Base-by-base conservation (phyloP, 1,140 invertebrate genomes). In the Drosophila eugracilis region DNA sequence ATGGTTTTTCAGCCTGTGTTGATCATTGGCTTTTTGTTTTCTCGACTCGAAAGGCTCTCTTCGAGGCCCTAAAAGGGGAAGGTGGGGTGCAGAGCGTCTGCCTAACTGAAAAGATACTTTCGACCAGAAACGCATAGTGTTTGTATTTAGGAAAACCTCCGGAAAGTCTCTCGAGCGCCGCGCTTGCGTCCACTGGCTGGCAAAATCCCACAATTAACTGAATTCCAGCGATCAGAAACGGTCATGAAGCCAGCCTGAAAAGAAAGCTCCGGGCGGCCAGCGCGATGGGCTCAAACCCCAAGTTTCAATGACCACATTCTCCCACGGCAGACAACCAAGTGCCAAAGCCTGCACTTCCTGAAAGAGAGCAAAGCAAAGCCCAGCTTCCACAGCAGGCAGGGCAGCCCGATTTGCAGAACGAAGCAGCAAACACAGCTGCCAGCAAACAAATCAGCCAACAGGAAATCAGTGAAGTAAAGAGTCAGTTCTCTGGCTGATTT, bases 1-100 rank as follows among this genome's bases (percentile, higher is more conserved):
- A 90, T 90, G 72, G 72, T 89, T 90, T 90, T 90, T 90, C 89
- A 90, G 89, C n/a, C 89, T 90, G 81, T 90, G 89, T 79, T 74
- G 36, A 42, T 52, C 15, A 36, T 44, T 42, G 9, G n/a, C n/a
- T 17, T 17, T 17, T 17, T 17, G 7, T 19, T 48, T 15, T n/a
- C n/a, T n/a, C 24, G 30, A 44, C 66, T 71, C 12, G 28, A 21
- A 32, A 37, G 26, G 22, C 55, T 48, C 55, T 24, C n/a, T 34
- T 41, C 17, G 15, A 21, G 26, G 5, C 1, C 0, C 22, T 4
- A 24, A 32, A 22, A 32, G 14, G 14, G 7, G 9, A n/a, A 14
- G n/a, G 15, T 1, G 17, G 60, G 44, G 67, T 52, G 41, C 58
- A 37, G 36, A 14, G 17, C 6, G 9, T 12, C 22, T 44, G 39